A percentile compares a stretch with the other conserved stretches of the same genome.
Conservation (phyloP, 2,113 vertebrate species). For the Herpetotheres cachinnans region DNA sequence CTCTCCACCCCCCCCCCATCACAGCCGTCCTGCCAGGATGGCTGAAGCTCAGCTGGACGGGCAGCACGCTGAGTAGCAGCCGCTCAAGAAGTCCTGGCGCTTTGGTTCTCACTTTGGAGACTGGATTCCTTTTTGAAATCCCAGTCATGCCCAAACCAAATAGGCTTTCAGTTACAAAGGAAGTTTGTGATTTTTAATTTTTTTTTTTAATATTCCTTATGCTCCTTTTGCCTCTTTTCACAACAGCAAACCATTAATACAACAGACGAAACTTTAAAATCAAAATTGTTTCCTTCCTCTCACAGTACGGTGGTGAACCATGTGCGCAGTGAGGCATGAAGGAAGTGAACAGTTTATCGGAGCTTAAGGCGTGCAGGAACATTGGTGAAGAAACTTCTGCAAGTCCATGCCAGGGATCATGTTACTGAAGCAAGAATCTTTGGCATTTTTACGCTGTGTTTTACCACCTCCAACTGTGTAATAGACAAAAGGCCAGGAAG, state of each 20-base stretch:
- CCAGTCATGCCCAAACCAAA: background rate
- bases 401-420: background rate
- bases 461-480: constrained; percentile 32
- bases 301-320: background rate
- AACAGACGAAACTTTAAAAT: constrained; percentile 13
- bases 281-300: background rate
- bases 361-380: background rate
- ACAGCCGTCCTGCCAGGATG: background rate
- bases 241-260: background rate
- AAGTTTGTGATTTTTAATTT: background rate
- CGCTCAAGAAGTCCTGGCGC: background rate
- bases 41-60: background rate
- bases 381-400: background rate
- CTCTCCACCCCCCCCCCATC: background rate
- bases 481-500: background rate
- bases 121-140: background rate
- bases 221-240: background rate
- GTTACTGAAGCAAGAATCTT: constrained; percentile 41
- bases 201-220: background rate
- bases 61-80: background rate
- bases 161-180: background rate
- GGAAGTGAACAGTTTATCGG: background rate
- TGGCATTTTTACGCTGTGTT: constrained; percentile 28
- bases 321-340: background rate
- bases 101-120: background rate